Conservation (phyloP, 2,113 vertebrate species). For the Sus scrofa region T2T-Sscrofa CM000827.6:64296501-64297000, state of each 20-base stretch:
- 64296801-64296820: not conserved
- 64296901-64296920: slow-evolving; percentile 15
- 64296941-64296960: not conserved
- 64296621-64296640: not conserved
- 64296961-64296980: not conserved
- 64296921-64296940: not conserved
- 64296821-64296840: slow-evolving; percentile 30
- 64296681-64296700: slow-evolving; percentile 43
- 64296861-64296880: not conserved
- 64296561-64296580: slow-evolving; percentile 62
- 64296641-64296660: slow-evolving; percentile 5
- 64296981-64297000: not conserved
- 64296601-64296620: not conserved
- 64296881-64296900: slow-evolving; percentile 26
- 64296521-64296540: slow-evolving; percentile 60
- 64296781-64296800: not conserved
- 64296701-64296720: slow-evolving; percentile 23
- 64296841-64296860: not conserved
- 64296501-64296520: slow-evolving; percentile 16
- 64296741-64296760: not conserved
- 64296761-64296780: not conserved
- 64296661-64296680: not conserved
- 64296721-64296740: not conserved
- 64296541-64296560: slow-evolving; percentile 8
- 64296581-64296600: not conserved